Conservation (phyloP, 2,113 vertebrate species). For the Nansenia antarctica region DNA sequence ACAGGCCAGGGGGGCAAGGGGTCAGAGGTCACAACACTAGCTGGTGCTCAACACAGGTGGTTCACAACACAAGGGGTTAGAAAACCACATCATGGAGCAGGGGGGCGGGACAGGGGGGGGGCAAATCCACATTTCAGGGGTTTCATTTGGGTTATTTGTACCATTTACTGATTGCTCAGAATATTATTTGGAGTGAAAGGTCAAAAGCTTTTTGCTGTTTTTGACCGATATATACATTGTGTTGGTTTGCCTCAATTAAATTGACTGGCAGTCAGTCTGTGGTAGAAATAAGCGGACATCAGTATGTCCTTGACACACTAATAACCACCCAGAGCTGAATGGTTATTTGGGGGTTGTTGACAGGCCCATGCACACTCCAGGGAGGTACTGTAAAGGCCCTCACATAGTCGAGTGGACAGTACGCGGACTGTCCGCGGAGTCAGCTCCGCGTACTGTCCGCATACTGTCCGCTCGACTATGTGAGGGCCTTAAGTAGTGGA, state of each 20-base stretch:
- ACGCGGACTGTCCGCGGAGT: too few species aligned
- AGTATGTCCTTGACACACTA: conserved; percentile 72
- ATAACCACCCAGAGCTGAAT: conserved; percentile 77
- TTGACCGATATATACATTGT: too few species aligned
- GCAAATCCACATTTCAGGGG: conserved; percentile 75
- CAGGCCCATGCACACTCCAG: conserved; percentile 75
- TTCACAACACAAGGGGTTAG: not conserved
- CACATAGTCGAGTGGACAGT: too few species aligned
- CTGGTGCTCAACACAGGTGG: too few species aligned
- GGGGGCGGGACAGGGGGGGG: conserved; percentile 71
- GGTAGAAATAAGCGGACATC: conserved; percentile 66
- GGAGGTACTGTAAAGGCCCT: too few species aligned
- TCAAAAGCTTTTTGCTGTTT: not conserved
- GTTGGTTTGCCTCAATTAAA: too few species aligned
- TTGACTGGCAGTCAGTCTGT: conserved; percentile 73
- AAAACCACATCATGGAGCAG: conserved; percentile 53
- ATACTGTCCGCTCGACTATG: too few species aligned
- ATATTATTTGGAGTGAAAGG: not conserved
- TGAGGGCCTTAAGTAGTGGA: conserved; percentile 29
- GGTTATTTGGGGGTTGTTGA: conserved; percentile 78
- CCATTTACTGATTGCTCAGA: conserved; percentile 64
- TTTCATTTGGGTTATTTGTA: conserved; percentile 78
- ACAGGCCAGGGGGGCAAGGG: conserved; percentile 48
- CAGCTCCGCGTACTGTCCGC: too few species aligned
- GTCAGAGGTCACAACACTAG: not conserved